Percentiles rank a stretch among this genome's conserved stretches.
Evolutionary conservation across 2,113 vertebrate genomes (phyloP).

Genomic region (Pelobates fuscus): DNA sequence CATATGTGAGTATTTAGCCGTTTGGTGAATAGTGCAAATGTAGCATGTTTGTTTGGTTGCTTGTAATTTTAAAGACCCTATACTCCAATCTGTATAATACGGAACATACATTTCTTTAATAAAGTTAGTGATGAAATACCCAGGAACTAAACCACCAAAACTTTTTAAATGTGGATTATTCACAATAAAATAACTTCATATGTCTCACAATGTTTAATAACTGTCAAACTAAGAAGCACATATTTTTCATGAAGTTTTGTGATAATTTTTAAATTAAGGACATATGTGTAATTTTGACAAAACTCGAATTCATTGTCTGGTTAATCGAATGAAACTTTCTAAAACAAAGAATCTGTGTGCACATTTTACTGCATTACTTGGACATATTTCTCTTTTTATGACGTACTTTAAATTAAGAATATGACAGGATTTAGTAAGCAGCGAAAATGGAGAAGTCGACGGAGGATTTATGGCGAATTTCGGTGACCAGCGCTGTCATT

Average conservation of each 20-base stretch:
- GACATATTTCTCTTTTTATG: conserved; percentile 43
- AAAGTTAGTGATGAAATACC: no score
- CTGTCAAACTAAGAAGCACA: conserved; percentile 2
- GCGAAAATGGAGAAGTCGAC: conserved; percentile 35
- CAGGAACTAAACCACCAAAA: conserved; percentile 5
- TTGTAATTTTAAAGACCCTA: no score
- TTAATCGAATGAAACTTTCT: conserved; percentile 25
- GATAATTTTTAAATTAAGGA: conserved; percentile 48
- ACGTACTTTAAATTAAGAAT: conserved; percentile 37
- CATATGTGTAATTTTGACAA: conserved; percentile 44
- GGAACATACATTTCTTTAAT: no score
- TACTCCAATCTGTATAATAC: no score
- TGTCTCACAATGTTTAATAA: conserved; percentile 21
- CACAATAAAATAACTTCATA: conserved; percentile 25
- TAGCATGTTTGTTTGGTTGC: no score
- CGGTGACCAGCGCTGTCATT: conserved; percentile 33
- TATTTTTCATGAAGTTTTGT: conserved; percentile 33
- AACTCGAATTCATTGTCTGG: conserved; percentile 40
- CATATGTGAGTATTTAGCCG: no score
- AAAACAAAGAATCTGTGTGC: conserved; percentile 44
- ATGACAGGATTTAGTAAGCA: conserved; percentile 44
- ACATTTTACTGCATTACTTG: conserved; percentile 32
- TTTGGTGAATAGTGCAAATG: no score
- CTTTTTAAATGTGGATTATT: neutral
- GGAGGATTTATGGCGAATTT: conserved; percentile 37